Evolutionary conservation across 2,888 invertebrate genomes (phyloP).

Genomic region (Pachydiplax longipennis): DNA sequence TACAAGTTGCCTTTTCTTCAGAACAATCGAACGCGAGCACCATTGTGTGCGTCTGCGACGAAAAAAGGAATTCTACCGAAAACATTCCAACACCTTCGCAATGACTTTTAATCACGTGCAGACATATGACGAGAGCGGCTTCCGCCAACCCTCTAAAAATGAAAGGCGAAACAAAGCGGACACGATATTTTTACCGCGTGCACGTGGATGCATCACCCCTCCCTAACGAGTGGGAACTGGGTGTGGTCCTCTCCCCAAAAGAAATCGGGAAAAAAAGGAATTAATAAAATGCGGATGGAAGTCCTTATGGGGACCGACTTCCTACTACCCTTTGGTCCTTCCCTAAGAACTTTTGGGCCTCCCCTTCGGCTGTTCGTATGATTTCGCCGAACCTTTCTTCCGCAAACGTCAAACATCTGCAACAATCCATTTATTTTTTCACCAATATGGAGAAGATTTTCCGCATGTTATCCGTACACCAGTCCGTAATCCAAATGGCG

Average conservation of each 20-base stretch:
- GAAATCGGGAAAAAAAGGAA: neutral
- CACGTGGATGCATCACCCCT: neutral
- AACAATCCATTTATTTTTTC: too few species aligned
- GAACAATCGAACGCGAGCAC: too few species aligned
- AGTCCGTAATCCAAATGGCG: too few species aligned
- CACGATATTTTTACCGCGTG: neutral
- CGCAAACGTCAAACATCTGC: too few species aligned
- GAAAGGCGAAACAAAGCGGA: neutral
- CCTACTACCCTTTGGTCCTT: neutral
- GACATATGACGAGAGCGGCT: neutral
- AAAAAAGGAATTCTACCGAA: too few species aligned
- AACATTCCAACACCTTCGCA: neutral
- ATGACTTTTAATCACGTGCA: neutral
- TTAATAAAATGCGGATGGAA: neutral
- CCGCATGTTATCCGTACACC: too few species aligned
- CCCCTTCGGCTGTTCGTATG: neutral
- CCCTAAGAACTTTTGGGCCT: neutral
- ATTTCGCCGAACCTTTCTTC: too few species aligned
- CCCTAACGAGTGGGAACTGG: neutral
- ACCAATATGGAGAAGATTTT: too few species aligned
- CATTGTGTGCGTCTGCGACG: too few species aligned
- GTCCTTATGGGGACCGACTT: neutral
- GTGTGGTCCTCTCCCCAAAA: constrained; percentile 9
- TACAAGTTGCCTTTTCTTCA: too few species aligned
- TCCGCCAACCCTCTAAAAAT: neutral